Conservation (phyloP, 2,888 invertebrate species). For the Vandiemenella viatica region DNA sequence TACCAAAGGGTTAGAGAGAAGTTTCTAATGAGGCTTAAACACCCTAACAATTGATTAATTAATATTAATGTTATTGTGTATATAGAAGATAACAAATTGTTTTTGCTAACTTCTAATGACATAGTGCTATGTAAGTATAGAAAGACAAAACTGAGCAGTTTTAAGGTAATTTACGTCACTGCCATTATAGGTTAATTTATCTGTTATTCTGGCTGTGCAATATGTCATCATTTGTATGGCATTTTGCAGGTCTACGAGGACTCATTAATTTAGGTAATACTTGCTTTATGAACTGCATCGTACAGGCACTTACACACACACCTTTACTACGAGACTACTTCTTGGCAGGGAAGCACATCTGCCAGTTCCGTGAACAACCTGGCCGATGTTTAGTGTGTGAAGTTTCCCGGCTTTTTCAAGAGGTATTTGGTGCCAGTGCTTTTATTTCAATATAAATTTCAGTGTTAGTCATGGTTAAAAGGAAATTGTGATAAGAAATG, state of each 20-base stretch:
- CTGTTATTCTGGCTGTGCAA: too few relatives aligned
- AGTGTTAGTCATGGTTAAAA: not conserved
- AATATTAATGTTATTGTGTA: too few relatives aligned
- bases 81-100: too few relatives aligned
- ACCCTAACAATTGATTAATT: too few relatives aligned
- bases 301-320: conserved; percentile 89
- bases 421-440: conserved; percentile 30
- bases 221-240: too few relatives aligned
- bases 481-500: not conserved
- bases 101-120: too few relatives aligned
- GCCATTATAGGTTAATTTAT: too few relatives aligned
- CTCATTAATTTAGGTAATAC: conserved; percentile 92
- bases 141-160: too few relatives aligned
- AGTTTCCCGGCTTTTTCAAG: conserved; percentile 88
- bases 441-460: not conserved
- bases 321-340: conserved; percentile 90
- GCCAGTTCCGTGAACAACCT: conserved; percentile 34
- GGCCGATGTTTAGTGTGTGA: conserved; percentile 87
- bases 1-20: too few relatives aligned
- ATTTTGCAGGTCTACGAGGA: conserved; percentile 67
- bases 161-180: too few relatives aligned
- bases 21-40: too few relatives aligned
- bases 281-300: conserved; percentile 97
- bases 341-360: conserved; percentile 71
- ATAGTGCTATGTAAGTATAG: too few relatives aligned